Conservation (phyloP, 2,797 vertebrate species). For the Sebastes kiyomatsui region DNA sequence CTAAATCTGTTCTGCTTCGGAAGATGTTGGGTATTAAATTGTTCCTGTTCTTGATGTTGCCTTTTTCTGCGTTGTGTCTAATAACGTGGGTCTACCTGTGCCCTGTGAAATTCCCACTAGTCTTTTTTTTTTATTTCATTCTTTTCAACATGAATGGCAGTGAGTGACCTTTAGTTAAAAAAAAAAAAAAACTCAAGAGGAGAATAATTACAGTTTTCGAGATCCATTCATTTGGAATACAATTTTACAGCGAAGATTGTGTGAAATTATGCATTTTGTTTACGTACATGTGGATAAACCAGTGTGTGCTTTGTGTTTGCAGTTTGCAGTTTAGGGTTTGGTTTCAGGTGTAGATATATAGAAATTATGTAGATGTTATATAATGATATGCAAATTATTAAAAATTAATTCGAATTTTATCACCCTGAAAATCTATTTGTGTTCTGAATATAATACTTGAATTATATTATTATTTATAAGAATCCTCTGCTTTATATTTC, state of each 20-base stretch:
- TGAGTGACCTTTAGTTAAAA: neutral
- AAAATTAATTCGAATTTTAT: neutral
- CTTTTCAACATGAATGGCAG: neutral
- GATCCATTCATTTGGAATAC: slow-evolving; percentile 4
- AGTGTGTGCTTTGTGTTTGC: neutral
- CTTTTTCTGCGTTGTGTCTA: neutral
- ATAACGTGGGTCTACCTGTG: neutral
- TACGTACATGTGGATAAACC: neutral
- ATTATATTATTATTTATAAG: neutral
- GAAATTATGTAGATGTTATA: neutral
- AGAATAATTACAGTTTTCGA: neutral
- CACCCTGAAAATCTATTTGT: neutral
- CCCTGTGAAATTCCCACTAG: neutral
- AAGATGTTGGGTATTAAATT: neutral
- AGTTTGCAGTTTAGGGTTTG: too few relatives aligned
- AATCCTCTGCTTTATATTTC: slow-evolving; percentile 9
- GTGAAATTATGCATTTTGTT: slow-evolving; percentile 19
- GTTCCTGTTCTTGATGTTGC: neutral
- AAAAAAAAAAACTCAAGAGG: neutral
- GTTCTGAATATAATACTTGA: neutral
- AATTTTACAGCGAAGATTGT: neutral
- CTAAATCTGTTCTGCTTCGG: slow-evolving; percentile 27
- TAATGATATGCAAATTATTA: neutral
- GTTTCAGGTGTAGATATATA: neutral
- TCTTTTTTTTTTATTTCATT: neutral